Evolutionary conservation across 2,797 vertebrate species (phyloP).

Genomic region (Hyperoplus immaculatus): DNA sequence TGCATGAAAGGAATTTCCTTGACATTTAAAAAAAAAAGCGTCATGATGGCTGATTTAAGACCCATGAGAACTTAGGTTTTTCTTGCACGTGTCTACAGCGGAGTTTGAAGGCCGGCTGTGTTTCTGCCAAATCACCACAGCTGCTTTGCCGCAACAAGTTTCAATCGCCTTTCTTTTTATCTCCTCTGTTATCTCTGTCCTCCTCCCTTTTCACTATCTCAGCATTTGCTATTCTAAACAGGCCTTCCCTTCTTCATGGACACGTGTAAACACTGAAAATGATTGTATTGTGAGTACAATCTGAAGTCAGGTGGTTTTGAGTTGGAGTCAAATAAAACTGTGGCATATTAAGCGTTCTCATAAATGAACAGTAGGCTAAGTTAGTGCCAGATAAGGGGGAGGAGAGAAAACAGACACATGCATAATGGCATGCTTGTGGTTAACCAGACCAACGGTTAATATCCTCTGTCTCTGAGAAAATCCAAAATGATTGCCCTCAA

Average conservation of each 20-base stretch:
- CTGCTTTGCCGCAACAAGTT: conserved; percentile 3
- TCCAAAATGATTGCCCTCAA: not conserved
- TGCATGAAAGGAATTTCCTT: not conserved
- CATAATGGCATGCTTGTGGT: not conserved
- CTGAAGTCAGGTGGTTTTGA: not conserved
- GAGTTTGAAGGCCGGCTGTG: not conserved
- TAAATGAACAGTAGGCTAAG: not conserved
- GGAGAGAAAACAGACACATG: not conserved
- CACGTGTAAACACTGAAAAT: not conserved
- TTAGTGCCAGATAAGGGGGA: not conserved
- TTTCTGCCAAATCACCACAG: not conserved
- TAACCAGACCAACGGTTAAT: not conserved
- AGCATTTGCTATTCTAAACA: not conserved
- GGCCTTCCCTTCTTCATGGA: not conserved
- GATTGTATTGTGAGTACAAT: not conserved
- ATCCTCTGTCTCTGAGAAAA: not conserved
- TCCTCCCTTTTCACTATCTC: conserved; percentile 8
- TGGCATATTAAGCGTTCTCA: too few species aligned
- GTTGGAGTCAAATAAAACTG: not conserved
- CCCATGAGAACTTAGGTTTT: not conserved
- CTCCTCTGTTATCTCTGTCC: conserved; percentile 6
- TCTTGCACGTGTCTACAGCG: not conserved
- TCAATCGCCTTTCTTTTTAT: conserved; percentile 30
- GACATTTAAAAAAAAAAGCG: not conserved
- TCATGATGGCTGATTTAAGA: not conserved